These are phyloP conservation scores for Dromococcyx pavoninus DNA, from an alignment of 2,797 vertebrate species.

Conservation along the genomic window DNA sequence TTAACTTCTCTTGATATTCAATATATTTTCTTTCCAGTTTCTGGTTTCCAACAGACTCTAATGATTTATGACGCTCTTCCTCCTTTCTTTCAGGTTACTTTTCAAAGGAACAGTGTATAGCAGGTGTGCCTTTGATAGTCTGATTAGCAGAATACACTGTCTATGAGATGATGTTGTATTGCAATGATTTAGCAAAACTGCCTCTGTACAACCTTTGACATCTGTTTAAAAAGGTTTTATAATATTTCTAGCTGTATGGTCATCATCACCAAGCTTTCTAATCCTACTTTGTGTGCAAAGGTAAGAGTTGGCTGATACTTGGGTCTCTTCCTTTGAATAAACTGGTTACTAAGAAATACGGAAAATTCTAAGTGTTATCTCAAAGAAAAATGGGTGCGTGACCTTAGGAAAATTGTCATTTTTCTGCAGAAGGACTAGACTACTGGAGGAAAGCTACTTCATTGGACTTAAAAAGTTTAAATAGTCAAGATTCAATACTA, in stretches of 20 bases:
- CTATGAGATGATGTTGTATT: neutral
- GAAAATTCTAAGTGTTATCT: neutral
- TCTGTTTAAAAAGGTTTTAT: neutral
- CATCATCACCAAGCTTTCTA: neutral
- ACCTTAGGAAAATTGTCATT: neutral
- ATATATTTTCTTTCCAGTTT: neutral
- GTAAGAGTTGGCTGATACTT: neutral
- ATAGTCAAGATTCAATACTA: neutral
- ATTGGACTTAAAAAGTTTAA: neutral
- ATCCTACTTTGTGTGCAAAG: neutral
- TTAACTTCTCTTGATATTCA: neutral
- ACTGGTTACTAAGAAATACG: neutral
- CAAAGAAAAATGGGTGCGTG: neutral
- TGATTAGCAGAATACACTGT: neutral
- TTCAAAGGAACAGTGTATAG: neutral
- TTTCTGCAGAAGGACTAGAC: neutral
- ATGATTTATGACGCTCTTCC: neutral
- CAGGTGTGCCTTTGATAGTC: neutral
- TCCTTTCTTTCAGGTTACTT: neutral
- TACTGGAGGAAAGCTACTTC: neutral
- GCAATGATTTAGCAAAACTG: neutral
- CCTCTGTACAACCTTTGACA: neutral
- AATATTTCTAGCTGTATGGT: neutral
- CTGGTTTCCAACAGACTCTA: neutral
- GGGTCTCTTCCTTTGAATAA: neutral